A percentile compares a stretch with the other conserved stretches of the same genome.
These are phyloP conservation scores for Drosophila baimaii DNA, from an alignment of 1,140 invertebrate species.

Conservation along the genomic window DNA sequence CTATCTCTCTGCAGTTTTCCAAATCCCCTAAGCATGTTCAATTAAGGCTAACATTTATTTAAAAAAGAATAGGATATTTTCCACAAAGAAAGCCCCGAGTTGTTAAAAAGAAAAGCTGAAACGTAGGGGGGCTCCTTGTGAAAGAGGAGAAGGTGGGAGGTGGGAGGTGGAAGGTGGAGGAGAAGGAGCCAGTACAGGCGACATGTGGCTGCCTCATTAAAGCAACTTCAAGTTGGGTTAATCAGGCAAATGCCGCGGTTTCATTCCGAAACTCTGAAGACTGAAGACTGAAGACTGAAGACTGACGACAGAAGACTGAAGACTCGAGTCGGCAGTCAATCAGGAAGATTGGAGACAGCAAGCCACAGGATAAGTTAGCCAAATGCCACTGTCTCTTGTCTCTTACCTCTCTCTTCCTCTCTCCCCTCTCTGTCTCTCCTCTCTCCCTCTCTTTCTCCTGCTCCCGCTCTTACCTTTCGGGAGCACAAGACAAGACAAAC, in stretches of 20 bases:
- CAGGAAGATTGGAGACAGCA: conserved; percentile 47
- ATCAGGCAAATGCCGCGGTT: conserved; percentile 59
- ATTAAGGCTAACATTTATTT: neutral
- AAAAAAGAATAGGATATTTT: neutral
- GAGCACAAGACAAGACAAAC: conserved; percentile 67
- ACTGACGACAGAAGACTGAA: conserved; percentile 5
- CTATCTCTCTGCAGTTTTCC: neutral
- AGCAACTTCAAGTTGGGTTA: conserved; percentile 57
- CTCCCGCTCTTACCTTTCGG: conserved; percentile 10
- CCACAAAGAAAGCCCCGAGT: neutral
- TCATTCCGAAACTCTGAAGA: conserved; percentile 9
- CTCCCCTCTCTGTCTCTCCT: neutral
- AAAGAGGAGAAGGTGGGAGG: neutral
- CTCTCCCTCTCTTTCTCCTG: neutral
- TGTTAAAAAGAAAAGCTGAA: conserved; percentile 2
- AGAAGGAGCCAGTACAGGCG: conserved; percentile 22
- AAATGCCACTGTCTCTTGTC: conserved; percentile 48
- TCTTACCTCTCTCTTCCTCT: conserved; percentile 2
- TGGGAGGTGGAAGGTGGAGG: neutral
- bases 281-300: neutral
- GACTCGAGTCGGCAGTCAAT: conserved; percentile 60
- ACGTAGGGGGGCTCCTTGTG: neutral
- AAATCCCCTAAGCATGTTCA: neutral
- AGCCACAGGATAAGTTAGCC: conserved; percentile 53
- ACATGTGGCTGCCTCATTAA: conserved; percentile 76